These are phyloP conservation scores for Harpagoxenus sublaevis DNA, from an alignment of 2,888 invertebrate species.

Conservation along the genomic window DNA sequence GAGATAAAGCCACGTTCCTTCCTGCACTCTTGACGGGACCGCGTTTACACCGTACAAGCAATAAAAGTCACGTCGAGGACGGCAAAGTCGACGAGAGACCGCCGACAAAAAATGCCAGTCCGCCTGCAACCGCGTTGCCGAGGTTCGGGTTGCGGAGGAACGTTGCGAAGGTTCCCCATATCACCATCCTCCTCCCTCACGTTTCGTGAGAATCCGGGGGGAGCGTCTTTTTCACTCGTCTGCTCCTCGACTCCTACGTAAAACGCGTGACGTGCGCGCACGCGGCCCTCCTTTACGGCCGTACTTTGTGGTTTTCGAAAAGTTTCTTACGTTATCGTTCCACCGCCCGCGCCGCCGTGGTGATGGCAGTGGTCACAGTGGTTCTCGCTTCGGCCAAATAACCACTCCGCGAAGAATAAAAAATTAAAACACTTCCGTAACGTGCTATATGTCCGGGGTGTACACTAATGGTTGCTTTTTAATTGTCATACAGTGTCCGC, in stretches of 20 bases:
- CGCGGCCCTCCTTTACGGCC: slow-evolving; percentile 79
- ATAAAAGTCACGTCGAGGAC: slow-evolving; percentile 81
- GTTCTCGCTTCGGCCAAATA: slow-evolving; percentile 36
- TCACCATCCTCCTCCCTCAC: slow-evolving; percentile 31
- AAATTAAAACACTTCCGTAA: neutral
- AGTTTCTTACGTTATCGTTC: slow-evolving; percentile 74
- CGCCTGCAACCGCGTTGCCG: slow-evolving; percentile 46
- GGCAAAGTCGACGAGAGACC: slow-evolving; percentile 73
- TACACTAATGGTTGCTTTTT: neutral
- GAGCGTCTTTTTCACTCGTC: slow-evolving; percentile 51
- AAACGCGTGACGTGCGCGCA: slow-evolving; percentile 75
- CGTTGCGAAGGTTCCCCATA: slow-evolving; percentile 32
- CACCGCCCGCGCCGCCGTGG: slow-evolving; percentile 22
- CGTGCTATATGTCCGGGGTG: neutral
- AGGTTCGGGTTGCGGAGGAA: slow-evolving; percentile 28
- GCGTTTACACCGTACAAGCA: slow-evolving; percentile 82
- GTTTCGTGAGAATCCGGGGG: slow-evolving; percentile 43
- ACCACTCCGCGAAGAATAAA: neutral
- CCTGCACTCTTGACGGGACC: slow-evolving; percentile 74
- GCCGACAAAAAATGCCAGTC: slow-evolving; percentile 71
- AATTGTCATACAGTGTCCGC: neutral
- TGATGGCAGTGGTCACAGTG: slow-evolving; percentile 43
- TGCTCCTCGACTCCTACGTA: slow-evolving; percentile 62
- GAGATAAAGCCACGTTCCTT: slow-evolving; percentile 74
- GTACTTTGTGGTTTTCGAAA: slow-evolving; percentile 83